Evolutionary conservation across 1,140 invertebrate genomes (phyloP).

Genomic region (Drosophila cardini): DNA sequence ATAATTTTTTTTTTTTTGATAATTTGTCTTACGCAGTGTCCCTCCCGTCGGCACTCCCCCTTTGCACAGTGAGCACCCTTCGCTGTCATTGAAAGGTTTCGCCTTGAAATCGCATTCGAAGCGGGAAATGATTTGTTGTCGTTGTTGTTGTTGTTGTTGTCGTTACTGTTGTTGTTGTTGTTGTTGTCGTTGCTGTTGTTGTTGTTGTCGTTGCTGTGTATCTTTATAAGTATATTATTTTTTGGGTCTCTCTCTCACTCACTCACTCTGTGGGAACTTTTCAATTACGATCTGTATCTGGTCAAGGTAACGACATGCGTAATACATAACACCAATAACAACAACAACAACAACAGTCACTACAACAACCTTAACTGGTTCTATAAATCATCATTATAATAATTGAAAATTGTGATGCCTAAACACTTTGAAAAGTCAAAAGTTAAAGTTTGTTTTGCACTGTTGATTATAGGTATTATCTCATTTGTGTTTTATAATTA

Average conservation of each 20-base stretch:
- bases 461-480: conserved; percentile 42
- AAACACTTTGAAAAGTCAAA: conserved; percentile 16
- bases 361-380: conserved; percentile 35
- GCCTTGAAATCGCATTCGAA: conserved; percentile 55
- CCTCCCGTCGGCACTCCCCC: conserved; percentile 17
- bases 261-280: conserved; percentile 56
- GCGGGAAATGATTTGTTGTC: conserved; percentile 62
- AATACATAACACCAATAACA: conserved; percentile 31
- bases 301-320: conserved; percentile 48
- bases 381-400: conserved; percentile 56
- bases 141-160: conserved; percentile 45
- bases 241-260: conserved; percentile 14
- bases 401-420: conserved; percentile 40
- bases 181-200: conserved; percentile 47
- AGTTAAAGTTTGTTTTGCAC: conserved; percentile 1
- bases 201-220: conserved; percentile 42
- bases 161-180: conserved; percentile 40
- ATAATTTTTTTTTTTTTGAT: not conserved
- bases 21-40: conserved; percentile 22
- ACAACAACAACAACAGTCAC: conserved; percentile 11
- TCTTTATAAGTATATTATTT: conserved; percentile 35
- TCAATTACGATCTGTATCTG: conserved; percentile 47
- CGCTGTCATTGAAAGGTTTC: conserved; percentile 46
- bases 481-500: conserved; percentile 23
- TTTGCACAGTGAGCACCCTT: conserved; percentile 29